Conservation (phyloP, 2,113 vertebrate genomes). For the Nanger granti region DNA sequence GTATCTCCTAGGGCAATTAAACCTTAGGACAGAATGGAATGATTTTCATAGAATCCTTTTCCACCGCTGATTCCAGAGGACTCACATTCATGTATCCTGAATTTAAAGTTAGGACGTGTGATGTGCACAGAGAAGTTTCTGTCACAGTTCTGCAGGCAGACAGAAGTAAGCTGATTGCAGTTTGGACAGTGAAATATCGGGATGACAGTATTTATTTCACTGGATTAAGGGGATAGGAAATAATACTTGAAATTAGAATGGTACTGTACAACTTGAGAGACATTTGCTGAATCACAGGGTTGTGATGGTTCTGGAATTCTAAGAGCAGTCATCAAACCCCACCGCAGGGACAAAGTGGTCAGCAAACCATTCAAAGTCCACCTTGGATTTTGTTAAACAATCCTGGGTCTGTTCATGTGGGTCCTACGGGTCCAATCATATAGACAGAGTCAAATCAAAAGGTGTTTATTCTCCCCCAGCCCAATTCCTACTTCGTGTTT, state of each 20-base stretch:
- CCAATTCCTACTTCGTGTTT: background rate
- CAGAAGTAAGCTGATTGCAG: background rate
- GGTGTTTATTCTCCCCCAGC: background rate
- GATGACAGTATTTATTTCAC: background rate
- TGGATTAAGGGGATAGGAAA: background rate
- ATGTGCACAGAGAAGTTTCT: background rate
- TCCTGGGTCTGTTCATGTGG: background rate
- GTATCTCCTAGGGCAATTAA: background rate
- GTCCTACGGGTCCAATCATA: background rate
- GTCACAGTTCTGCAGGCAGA: background rate
- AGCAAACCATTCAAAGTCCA: background rate
- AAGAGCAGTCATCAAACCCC: background rate
- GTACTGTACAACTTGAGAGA: conserved; percentile 17
- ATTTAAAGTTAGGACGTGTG: background rate
- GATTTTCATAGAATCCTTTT: background rate
- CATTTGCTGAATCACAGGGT: background rate
- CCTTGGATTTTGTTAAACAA: background rate
- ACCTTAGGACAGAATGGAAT: background rate
- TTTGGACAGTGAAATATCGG: background rate
- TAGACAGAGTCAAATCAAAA: background rate
- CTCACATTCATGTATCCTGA: background rate
- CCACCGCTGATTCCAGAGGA: background rate
- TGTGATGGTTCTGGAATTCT: background rate
- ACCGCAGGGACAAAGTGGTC: background rate
- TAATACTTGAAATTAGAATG: background rate